Percentiles rank a stretch among this genome's conserved stretches.
Conservation (phyloP, 2,113 vertebrate genomes). For the Gallinago media region DNA sequence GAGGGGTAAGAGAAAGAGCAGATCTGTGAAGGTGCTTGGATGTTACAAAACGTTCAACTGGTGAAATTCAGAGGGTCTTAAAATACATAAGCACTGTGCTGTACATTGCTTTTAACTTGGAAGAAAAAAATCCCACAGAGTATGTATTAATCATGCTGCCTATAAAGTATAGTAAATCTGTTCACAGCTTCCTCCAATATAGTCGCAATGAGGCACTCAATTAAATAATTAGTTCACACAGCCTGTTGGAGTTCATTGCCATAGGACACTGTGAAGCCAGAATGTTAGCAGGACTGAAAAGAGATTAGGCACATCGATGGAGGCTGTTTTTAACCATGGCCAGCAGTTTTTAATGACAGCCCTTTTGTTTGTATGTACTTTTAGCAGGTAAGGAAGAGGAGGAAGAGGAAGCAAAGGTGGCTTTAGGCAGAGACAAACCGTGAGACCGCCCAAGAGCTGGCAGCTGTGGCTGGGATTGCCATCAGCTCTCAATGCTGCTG, state of each 20-base stretch:
- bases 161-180: neutral
- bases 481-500: neutral
- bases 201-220: neutral
- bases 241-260: neutral
- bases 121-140: neutral
- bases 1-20: neutral
- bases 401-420: neutral
- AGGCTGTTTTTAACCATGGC: neutral
- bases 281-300: neutral
- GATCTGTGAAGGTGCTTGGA: neutral
- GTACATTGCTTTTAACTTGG: neutral
- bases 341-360: neutral
- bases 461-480: neutral
- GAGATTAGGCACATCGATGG: neutral
- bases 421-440: neutral
- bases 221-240: neutral
- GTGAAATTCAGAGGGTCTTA: neutral
- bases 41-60: neutral
- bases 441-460: neutral
- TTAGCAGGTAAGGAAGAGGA: neutral
- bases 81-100: neutral
- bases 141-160: neutral
- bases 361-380: neutral
- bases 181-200: neutral
- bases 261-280: neutral